Conservation (phyloP, 1,140 invertebrate species). For the Calliopsis andreniformis region DNA sequence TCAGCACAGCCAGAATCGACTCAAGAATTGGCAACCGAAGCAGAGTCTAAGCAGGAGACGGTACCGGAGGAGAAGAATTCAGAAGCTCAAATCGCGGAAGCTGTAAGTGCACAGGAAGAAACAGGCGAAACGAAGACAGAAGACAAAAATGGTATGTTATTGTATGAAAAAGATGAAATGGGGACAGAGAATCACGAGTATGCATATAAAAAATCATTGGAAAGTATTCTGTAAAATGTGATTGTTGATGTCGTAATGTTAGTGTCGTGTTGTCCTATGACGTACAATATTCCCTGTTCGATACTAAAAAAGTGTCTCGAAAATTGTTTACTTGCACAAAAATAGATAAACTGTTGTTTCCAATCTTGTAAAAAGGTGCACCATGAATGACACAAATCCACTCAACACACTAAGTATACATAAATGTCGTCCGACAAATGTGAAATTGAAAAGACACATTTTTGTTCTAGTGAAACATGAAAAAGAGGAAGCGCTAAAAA, state of each 20-base stretch:
- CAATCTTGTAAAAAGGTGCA: too few relatives aligned
- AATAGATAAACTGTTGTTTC: neutral
- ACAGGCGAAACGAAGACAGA: conserved; percentile 59
- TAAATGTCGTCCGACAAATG: neutral
- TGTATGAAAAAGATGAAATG: neutral
- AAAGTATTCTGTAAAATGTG: conserved; percentile 6
- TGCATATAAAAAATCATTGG: neutral
- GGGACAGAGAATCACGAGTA: neutral
- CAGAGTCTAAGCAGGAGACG: conserved; percentile 24
- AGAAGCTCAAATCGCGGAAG: conserved; percentile 34
- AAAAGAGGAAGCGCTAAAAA: conserved; percentile 66
- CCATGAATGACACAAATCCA: neutral
- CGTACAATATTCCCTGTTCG: neutral
- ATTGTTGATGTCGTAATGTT: neutral
- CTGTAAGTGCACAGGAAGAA: conserved; percentile 63
- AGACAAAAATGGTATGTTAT: conserved; percentile 60
- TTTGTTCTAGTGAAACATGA: conserved; percentile 59
- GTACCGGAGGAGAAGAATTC: conserved; percentile 3
- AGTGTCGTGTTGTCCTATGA: neutral
- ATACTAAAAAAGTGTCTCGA: too few relatives aligned
- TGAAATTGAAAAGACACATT: neutral
- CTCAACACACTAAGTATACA: neutral
- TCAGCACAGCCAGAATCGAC: conserved; percentile 29
- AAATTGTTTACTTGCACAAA: neutral
- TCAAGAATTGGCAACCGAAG: neutral